Evolutionary conservation across 2,888 invertebrate species (phyloP).

Genomic region (Hybos culiciformis): DNA sequence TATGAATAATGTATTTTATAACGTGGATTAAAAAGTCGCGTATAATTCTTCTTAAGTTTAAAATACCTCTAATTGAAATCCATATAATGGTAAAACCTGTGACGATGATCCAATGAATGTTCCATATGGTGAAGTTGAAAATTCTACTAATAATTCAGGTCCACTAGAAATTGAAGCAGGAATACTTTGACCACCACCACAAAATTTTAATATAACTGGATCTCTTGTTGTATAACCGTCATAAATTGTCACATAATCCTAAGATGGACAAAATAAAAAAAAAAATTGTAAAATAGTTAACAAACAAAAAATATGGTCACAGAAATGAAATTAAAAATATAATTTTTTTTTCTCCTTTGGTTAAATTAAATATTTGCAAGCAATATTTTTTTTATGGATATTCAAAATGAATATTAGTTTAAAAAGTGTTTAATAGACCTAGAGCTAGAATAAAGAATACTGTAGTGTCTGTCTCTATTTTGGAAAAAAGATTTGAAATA

Average conservation of each 20-base stretch:
- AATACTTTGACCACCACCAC: constrained; percentile 75
- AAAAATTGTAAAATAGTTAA: constrained; percentile 4
- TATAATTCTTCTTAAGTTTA: background rate
- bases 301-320: too few relatives aligned
- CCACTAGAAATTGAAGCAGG: constrained; percentile 78
- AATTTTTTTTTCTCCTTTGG: background rate
- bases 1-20: background rate
- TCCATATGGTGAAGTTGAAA: constrained; percentile 79
- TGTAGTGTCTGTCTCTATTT: too few relatives aligned
- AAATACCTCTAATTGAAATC: constrained; percentile 76
- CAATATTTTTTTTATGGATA: background rate
- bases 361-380: background rate
- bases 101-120: constrained; percentile 68
- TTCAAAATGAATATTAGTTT: constrained; percentile 9
- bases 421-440: too few relatives aligned
- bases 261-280: constrained; percentile 17
- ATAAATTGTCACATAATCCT: constrained; percentile 78
- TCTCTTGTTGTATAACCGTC: constrained; percentile 80
- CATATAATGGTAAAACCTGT: constrained; percentile 63
- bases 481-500: too few relatives aligned
- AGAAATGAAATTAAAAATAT: constrained; percentile 3
- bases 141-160: constrained; percentile 76
- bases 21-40: background rate
- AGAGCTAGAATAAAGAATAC: too few relatives aligned
- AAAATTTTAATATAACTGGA: constrained; percentile 77